These are phyloP conservation scores for Buceros bicornis DNA, from an alignment of 2,797 vertebrate species.

Conservation along the genomic window DNA sequence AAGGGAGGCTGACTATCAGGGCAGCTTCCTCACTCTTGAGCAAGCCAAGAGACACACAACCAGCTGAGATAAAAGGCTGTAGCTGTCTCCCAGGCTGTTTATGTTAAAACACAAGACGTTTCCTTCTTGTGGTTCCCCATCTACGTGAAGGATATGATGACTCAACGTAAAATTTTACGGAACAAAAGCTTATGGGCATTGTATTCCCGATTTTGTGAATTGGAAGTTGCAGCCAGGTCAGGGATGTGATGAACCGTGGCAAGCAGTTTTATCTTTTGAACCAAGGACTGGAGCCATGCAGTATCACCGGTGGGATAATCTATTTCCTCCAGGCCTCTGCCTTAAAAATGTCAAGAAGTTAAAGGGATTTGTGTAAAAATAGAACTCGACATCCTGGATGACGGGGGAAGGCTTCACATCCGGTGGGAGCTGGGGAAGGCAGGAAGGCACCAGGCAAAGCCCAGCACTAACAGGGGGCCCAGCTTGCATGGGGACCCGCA, in stretches of 20 bases:
- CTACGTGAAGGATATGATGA: not conserved
- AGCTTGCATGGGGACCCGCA: fast-evolving
- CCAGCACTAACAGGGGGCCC: fast-evolving
- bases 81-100: not conserved
- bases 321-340: conserved; percentile 45
- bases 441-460: conserved; percentile 37
- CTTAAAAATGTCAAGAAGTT: conserved; percentile 40
- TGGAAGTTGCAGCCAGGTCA: not conserved
- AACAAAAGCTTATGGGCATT: not conserved
- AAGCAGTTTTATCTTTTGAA: conserved; percentile 28
- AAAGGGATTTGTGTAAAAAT: conserved; percentile 54
- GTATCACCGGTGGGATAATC: not conserved
- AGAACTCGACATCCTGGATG: conserved; percentile 54
- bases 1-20: fast-evolving
- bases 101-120: fast-evolving
- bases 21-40: not conserved
- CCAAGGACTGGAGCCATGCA: fast-evolving
- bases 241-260: not conserved
- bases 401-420: not conserved
- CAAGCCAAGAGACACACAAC: not conserved
- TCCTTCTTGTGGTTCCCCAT: not conserved
- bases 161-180: not conserved
- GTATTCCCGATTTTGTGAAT: not conserved
- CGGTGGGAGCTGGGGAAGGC: not conserved
- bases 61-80: not conserved